These are phyloP conservation scores for Synaphobranchus kaupii DNA, from an alignment of 2,797 vertebrate species.

Conservation along the genomic window DNA sequence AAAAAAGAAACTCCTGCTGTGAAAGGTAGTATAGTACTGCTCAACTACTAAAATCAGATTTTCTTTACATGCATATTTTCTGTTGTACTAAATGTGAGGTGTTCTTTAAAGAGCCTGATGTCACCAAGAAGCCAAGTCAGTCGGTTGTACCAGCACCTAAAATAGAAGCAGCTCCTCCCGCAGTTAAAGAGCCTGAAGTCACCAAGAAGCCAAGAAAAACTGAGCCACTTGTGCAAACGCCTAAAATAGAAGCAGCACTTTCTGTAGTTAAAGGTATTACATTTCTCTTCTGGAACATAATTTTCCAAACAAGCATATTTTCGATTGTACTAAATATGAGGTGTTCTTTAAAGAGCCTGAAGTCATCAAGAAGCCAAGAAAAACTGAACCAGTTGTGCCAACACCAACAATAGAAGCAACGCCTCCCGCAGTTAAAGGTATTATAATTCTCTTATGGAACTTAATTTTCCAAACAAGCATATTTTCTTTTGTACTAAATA, in stretches of 20 bases:
- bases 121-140: background rate
- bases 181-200: background rate
- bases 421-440: background rate
- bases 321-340: background rate
- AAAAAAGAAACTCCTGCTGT: slow-evolving; percentile 61
- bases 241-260: background rate
- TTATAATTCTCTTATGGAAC: background rate
- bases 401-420: background rate
- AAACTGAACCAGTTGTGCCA: background rate
- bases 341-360: background rate
- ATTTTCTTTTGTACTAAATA: background rate
- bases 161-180: background rate
- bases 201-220: background rate
- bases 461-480: background rate
- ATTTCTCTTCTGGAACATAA: background rate
- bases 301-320: background rate
- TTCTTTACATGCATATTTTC: background rate
- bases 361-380: background rate
- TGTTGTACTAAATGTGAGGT: background rate
- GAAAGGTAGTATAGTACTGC: slow-evolving; percentile 74
- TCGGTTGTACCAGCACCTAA: background rate
- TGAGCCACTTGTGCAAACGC: background rate
- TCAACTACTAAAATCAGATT: background rate
- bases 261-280: background rate
- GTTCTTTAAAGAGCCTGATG: background rate